Evolutionary conservation across 2,888 invertebrate genomes (phyloP).

Genomic region (Papilio demoleus): DNA sequence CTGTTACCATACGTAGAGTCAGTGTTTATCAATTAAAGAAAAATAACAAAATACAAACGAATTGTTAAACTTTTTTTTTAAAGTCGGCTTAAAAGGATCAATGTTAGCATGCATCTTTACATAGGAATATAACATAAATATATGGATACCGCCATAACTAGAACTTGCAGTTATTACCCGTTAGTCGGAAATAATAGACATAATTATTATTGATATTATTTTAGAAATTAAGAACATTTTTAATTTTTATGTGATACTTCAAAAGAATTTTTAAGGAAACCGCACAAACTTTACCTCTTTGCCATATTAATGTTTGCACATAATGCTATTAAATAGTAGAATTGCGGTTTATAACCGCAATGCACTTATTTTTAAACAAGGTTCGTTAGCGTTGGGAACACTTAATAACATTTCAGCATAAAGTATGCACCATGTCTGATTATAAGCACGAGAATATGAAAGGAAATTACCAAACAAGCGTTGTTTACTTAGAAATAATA

Average conservation of each 20-base stretch:
- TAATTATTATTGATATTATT: neutral
- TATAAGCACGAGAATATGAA: too few relatives aligned
- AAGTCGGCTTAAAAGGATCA: too few relatives aligned
- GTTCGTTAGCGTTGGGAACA: neutral
- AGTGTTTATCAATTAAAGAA: too few relatives aligned
- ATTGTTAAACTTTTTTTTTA: too few relatives aligned
- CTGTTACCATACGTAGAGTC: too few relatives aligned
- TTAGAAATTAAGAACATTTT: neutral
- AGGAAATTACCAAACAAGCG: too few relatives aligned
- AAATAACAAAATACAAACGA: too few relatives aligned
- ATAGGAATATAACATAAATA: too few relatives aligned
- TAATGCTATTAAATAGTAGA: neutral
- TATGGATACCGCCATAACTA: too few relatives aligned
- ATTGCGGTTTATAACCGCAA: neutral
- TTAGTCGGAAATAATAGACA: neutral
- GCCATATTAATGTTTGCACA: neutral
- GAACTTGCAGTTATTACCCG: neutral
- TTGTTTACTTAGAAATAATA: too few relatives aligned
- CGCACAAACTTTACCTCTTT: constrained; percentile 4
- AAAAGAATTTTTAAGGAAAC: constrained; percentile 1
- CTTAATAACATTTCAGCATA: neutral
- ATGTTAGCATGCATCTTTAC: too few relatives aligned
- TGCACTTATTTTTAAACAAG: constrained; percentile 2
- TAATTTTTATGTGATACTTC: neutral
- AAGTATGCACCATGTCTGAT: neutral